A percentile compares a stretch with the other conserved stretches of the same genome.
Conservation (phyloP, 2,888 invertebrate species). For the Galeopsomyia nigrocyanea region DNA sequence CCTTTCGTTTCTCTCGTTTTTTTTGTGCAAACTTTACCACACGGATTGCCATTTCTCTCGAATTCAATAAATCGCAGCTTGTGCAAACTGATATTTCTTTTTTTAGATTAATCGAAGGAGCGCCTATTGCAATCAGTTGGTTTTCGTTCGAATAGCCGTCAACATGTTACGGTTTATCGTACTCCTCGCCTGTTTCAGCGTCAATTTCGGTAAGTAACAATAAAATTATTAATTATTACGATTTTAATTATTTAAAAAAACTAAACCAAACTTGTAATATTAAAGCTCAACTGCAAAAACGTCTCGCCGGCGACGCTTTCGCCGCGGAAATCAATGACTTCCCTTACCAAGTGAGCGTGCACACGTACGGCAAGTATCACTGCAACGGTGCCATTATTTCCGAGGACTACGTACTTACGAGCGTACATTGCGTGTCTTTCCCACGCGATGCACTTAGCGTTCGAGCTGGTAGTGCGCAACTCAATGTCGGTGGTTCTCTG, state of each 20-base stretch:
- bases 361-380: constrained; percentile 67
- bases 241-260: neutral
- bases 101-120: too few species aligned
- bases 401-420: constrained; percentile 71
- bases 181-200: constrained; percentile 9
- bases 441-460: constrained; percentile 55
- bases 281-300: too few species aligned
- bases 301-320: constrained; percentile 68
- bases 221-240: too few species aligned
- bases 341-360: constrained; percentile 70
- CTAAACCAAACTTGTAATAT: too few species aligned
- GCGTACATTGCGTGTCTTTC: constrained; percentile 72
- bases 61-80: too few species aligned
- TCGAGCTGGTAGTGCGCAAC: constrained; percentile 69
- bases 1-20: too few species aligned
- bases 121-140: neutral
- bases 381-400: constrained; percentile 74
- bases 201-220: constrained; percentile 6
- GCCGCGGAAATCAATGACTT: constrained; percentile 64
- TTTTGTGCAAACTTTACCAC: too few species aligned
- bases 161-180: constrained; percentile 4
- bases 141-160: neutral
- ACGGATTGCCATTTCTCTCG: too few species aligned
- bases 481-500: constrained; percentile 69
- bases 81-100: too few species aligned